Evolutionary conservation across 1,140 invertebrate species (phyloP).

Genomic region (Drosophila quadrilineata): DNA sequence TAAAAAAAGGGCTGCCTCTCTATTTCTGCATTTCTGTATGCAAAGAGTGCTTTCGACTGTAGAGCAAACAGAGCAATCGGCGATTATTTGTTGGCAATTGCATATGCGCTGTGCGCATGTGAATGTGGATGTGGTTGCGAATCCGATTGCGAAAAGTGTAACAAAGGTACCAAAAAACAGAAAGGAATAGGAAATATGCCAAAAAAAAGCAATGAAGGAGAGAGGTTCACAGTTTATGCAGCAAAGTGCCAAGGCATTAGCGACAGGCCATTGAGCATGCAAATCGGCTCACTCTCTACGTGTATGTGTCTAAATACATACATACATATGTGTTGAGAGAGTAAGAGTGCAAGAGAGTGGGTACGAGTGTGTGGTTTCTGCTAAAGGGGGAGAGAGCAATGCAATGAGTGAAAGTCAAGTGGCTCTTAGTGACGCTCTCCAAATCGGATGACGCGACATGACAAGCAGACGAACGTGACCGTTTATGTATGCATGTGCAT

Average conservation of each 20-base stretch:
- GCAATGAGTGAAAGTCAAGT: constrained; percentile 70
- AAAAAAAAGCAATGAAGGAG: background rate
- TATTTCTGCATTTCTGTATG: too few species aligned
- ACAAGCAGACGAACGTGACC: background rate
- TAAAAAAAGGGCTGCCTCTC: constrained; percentile 43
- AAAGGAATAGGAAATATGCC: too few species aligned
- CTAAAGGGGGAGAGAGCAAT: constrained; percentile 23
- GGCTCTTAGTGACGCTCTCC: constrained; percentile 57
- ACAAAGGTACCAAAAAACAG: constrained; percentile 5
- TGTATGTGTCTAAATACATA: too few species aligned
- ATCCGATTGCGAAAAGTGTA: constrained; percentile 4
- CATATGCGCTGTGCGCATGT: constrained; percentile 2
- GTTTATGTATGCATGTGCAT: background rate
- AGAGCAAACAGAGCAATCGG: constrained; percentile 9
- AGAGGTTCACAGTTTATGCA: constrained; percentile 44
- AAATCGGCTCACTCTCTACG: too few species aligned
- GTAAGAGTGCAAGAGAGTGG: too few species aligned
- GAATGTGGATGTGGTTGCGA: constrained; percentile 4
- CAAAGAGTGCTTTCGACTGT: constrained; percentile 25
- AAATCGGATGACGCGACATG: background rate
- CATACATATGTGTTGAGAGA: too few species aligned
- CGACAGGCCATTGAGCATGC: constrained; percentile 51
- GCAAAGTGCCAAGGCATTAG: constrained; percentile 43
- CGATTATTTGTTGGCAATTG: constrained; percentile 1
- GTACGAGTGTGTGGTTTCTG: background rate